phyloP scores from a whole-genome alignment of 2,888 invertebrate genomes.

The Acanthosepion esculentum region DNA sequence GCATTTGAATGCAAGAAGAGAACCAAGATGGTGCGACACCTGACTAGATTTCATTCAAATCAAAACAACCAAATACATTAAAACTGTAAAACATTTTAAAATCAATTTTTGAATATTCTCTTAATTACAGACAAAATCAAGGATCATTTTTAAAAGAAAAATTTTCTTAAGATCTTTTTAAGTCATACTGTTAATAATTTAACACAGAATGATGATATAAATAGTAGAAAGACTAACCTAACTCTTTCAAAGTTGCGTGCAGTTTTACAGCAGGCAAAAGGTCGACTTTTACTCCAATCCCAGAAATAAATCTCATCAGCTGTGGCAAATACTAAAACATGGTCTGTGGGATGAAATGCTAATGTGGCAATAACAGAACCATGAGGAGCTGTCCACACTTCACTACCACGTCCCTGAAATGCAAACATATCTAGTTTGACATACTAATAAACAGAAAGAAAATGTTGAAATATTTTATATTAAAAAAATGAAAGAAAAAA shows the following conservation, averaged over 20 bases:
- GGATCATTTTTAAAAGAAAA: neutral
- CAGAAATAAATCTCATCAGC: slow-evolving; percentile 89
- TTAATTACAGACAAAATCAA: neutral
- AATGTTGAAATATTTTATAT: too few relatives aligned
- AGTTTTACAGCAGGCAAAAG: slow-evolving; percentile 84
- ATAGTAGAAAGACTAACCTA: slow-evolving; percentile 77
- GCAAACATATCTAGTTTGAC: slow-evolving; percentile 44
- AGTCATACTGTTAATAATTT: too few relatives aligned
- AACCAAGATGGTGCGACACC: too few relatives aligned
- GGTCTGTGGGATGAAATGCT: slow-evolving; percentile 89
- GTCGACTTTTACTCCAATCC: slow-evolving; percentile 88
- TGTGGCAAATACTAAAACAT: slow-evolving; percentile 88
- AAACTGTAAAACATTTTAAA: too few relatives aligned
- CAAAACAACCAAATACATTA: too few relatives aligned
- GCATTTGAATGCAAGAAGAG: too few relatives aligned
- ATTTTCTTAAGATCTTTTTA: neutral
- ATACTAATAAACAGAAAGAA: neutral
- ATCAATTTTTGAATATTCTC: neutral
- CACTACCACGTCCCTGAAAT: slow-evolving; percentile 85
- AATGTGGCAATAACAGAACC: slow-evolving; percentile 88
- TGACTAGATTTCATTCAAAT: too few relatives aligned
- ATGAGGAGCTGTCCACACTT: slow-evolving; percentile 84
- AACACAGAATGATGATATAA: too few relatives aligned
- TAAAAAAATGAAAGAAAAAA: too few relatives aligned
- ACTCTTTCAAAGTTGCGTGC: slow-evolving; percentile 86